phyloP scores from a whole-genome alignment of 2,797 vertebrate species.

The Lophotriccus pileatus region DNA sequence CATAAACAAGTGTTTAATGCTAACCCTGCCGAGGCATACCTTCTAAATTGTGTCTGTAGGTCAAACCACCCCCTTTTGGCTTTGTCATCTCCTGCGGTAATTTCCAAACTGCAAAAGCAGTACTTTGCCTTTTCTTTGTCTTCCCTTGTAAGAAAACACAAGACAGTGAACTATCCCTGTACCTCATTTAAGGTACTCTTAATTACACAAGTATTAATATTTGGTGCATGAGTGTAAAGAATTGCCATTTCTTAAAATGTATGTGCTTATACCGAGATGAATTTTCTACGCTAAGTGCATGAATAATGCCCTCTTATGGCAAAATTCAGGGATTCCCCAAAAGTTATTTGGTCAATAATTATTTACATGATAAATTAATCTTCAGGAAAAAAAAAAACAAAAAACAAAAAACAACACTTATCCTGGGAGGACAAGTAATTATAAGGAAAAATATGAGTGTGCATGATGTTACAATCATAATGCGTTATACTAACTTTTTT shows the following conservation, averaged over 20 bases:
- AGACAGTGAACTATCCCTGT: background rate
- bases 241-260: background rate
- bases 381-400: background rate
- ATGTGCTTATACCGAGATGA: background rate
- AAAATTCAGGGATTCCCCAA: slow-evolving; percentile 37
- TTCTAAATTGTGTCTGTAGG: background rate
- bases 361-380: background rate
- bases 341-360: background rate
- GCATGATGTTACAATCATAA: background rate
- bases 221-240: background rate
- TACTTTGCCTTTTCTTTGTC: background rate
- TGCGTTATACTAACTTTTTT: background rate
- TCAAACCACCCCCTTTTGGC: background rate
- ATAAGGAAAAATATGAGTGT: background rate
- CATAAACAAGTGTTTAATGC: background rate
- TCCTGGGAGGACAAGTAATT: background rate
- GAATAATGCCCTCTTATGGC: slow-evolving; percentile 62
- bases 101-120: background rate
- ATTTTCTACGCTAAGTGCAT: slow-evolving; percentile 1
- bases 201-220: background rate
- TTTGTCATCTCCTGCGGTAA: background rate
- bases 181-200: background rate
- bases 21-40: background rate
- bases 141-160: background rate
- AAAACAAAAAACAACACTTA: background rate